Conservation (phyloP, 2,113 vertebrate genomes). For the Malurus melanocephalus region DNA sequence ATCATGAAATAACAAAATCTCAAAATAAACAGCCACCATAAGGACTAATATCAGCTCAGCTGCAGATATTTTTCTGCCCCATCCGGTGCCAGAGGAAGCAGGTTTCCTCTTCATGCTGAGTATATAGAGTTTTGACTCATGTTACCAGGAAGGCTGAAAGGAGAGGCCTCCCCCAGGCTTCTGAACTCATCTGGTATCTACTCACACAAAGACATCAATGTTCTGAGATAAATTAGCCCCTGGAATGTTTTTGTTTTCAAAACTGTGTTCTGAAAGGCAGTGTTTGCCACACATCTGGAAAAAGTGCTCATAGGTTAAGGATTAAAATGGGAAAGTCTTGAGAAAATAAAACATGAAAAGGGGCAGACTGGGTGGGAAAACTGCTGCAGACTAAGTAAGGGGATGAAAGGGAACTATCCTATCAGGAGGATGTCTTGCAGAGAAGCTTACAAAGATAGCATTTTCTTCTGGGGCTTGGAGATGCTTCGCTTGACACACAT, state of each 20-base stretch:
- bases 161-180: slow-evolving; percentile 50
- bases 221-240: slow-evolving; percentile 63
- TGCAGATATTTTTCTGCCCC: slow-evolving; percentile 47
- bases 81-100: slow-evolving; percentile 31
- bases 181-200: slow-evolving; percentile 66
- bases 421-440: not conserved
- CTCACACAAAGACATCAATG: slow-evolving; percentile 48
- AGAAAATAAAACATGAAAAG: slow-evolving; percentile 67
- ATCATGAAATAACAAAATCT: not conserved
- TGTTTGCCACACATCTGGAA: slow-evolving; percentile 70
- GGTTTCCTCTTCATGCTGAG: slow-evolving; percentile 60
- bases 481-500: slow-evolving; percentile 8
- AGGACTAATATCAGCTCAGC: slow-evolving; percentile 27
- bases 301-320: slow-evolving; percentile 59
- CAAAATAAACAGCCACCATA: not conserved
- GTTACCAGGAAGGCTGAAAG: slow-evolving; percentile 52
- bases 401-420: not conserved
- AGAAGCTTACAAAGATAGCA: slow-evolving; percentile 40
- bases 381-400: not conserved
- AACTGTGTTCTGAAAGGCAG: slow-evolving; percentile 51
- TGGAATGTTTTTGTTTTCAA: slow-evolving; percentile 68
- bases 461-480: slow-evolving; percentile 27
- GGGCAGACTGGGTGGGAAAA: slow-evolving; percentile 41
- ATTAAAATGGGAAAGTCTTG: not conserved
- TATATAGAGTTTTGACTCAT: slow-evolving; percentile 47